These are phyloP conservation scores for Alectura lathami DNA, from an alignment of 2,113 vertebrate species.

Conservation along the genomic window DNA sequence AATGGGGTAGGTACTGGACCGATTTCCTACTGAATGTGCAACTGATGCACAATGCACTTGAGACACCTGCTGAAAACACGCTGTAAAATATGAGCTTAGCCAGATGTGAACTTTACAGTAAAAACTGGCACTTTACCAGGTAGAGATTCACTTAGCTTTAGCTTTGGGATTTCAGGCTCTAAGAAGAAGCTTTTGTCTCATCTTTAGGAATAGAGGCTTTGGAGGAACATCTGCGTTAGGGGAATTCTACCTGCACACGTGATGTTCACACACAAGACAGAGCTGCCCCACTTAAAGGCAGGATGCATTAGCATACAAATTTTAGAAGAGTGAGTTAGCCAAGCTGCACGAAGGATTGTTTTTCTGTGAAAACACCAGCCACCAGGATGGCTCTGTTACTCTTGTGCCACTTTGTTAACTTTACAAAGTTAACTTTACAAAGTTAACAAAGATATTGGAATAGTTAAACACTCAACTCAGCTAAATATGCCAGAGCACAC, in stretches of 20 bases:
- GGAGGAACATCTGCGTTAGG: background rate
- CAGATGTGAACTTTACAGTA: constrained; percentile 1
- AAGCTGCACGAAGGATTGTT: background rate
- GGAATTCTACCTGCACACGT: background rate
- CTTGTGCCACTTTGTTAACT: background rate
- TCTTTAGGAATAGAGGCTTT: background rate
- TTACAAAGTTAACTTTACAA: background rate
- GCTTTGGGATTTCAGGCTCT: background rate
- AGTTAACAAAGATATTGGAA: background rate
- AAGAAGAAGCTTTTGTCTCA: background rate
- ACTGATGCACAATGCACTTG: background rate
- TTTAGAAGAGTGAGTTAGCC: background rate
- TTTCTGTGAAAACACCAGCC: background rate
- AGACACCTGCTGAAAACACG: background rate
- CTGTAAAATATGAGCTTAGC: background rate
- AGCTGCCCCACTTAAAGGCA: background rate
- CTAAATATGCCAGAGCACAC: background rate
- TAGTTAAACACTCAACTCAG: background rate
- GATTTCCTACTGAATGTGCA: background rate
- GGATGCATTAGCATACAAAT: background rate
- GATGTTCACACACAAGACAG: background rate
- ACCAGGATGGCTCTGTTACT: background rate
- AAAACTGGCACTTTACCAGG: background rate
- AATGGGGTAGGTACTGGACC: background rate
- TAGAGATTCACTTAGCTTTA: background rate